These are phyloP conservation scores for Porites rus DNA, from an alignment of 92 coral and sea anemone species.

Conservation along the genomic window DNA sequence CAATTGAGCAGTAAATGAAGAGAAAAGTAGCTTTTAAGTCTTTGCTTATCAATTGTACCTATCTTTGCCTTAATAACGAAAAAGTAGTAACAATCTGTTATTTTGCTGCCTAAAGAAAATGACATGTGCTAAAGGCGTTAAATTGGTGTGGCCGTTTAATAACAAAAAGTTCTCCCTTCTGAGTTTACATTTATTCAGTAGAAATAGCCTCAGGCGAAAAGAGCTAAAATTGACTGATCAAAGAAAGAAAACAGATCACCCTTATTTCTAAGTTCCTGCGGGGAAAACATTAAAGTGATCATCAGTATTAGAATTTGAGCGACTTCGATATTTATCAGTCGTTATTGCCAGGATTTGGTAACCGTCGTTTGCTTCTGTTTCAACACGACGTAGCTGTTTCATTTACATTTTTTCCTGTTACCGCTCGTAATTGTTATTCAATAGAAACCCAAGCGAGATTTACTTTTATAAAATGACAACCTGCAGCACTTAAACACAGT, in stretches of 20 bases:
- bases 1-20: too few relatives aligned
- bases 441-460: not conserved
- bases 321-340: too few relatives aligned
- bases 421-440: not conserved
- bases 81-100: too few relatives aligned
- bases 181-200: not conserved
- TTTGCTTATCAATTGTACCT: too few relatives aligned
- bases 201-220: not conserved
- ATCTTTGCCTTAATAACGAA: too few relatives aligned
- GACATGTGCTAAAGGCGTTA: not conserved
- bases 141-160: not conserved
- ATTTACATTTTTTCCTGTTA: not conserved
- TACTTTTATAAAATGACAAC: not conserved
- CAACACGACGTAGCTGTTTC: not conserved
- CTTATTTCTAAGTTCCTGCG: too few relatives aligned
- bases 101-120: not conserved
- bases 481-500: too few relatives aligned
- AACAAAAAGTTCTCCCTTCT: not conserved
- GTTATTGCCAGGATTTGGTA: too few relatives aligned
- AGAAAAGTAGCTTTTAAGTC: too few relatives aligned
- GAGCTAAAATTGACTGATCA: not conserved
- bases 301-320: too few relatives aligned
- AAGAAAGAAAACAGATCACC: not conserved
- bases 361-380: not conserved
- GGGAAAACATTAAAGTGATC: too few relatives aligned